A percentile compares a stretch with the other conserved stretches of the same genome.
Evolutionary conservation across 2,113 vertebrate species (phyloP).

Genomic region (Microtus oregoni): DNA sequence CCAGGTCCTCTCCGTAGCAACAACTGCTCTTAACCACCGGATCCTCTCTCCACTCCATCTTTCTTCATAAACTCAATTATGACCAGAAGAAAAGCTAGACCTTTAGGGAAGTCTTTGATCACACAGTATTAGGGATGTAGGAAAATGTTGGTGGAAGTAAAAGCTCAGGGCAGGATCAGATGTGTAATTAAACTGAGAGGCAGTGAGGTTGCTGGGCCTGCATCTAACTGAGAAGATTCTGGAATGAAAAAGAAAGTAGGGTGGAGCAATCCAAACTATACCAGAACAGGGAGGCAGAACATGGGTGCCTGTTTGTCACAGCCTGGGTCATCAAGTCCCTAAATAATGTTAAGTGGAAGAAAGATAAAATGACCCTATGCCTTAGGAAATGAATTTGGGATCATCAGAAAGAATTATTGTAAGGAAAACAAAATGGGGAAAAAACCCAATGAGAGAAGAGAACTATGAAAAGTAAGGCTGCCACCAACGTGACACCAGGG

Average conservation of each 20-base stretch:
- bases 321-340: not conserved
- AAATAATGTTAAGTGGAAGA: constrained; percentile 5
- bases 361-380: not conserved
- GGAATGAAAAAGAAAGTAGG: not conserved
- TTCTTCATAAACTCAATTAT: not conserved
- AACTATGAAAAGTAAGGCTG: not conserved
- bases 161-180: not conserved
- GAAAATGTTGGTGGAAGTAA: not conserved
- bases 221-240: not conserved
- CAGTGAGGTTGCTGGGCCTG: not conserved
- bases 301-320: not conserved
- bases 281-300: not conserved
- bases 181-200: not conserved
- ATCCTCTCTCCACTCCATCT: not conserved
- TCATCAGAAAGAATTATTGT: not conserved
- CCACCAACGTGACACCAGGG: not conserved
- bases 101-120: not conserved
- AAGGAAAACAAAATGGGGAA: not conserved
- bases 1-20: not conserved
- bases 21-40: not conserved
- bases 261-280: not conserved
- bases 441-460: not conserved
- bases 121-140: not conserved
- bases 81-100: not conserved
- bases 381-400: constrained; percentile 37